phyloP scores from a whole-genome alignment of 2,797 vertebrate genomes.

The Cirrhinus molitorella region DNA sequence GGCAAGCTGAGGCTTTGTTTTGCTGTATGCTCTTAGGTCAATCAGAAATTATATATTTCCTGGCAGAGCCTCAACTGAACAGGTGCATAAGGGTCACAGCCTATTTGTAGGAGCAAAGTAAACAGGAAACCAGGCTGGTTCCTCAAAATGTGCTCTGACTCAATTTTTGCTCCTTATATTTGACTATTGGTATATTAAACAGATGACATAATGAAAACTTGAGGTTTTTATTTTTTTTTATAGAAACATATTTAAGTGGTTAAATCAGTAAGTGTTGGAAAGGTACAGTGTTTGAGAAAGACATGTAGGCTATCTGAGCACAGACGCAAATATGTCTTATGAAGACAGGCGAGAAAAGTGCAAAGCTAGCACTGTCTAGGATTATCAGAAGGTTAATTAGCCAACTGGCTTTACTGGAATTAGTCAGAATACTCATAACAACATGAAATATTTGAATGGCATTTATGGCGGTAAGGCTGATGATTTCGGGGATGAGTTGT shows the following conservation, averaged over 20 bases:
- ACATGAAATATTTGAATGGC: constrained; percentile 33
- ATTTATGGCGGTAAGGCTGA: constrained; percentile 17
- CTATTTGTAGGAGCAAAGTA: constrained; percentile 67
- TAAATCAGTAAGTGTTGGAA: constrained; percentile 56
- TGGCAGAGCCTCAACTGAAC: constrained; percentile 68
- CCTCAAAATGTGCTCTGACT: constrained; percentile 64
- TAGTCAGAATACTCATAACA: constrained; percentile 23
- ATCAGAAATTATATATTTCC: constrained; percentile 68
- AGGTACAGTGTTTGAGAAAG: constrained; percentile 59
- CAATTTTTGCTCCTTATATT: constrained; percentile 59
- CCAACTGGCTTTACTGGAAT: constrained; percentile 40
- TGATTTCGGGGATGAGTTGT: constrained; percentile 49
- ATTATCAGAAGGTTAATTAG: constrained; percentile 37
- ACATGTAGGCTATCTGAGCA: constrained; percentile 64
- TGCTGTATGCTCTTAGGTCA: constrained; percentile 56
- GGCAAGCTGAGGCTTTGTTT: constrained; percentile 43
- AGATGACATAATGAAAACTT: constrained; percentile 13
- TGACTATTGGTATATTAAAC: constrained; percentile 71
- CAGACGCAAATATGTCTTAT: constrained; percentile 19
- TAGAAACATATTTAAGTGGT: constrained; percentile 32
- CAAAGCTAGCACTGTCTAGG: constrained; percentile 13
- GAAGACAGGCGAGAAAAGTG: constrained; percentile 20
- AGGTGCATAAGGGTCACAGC: constrained; percentile 69
- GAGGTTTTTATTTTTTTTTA: constrained; percentile 21
- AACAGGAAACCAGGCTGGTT: constrained; percentile 59